Conservation (phyloP, 2,113 vertebrate genomes). For the Marmota monax region DNA sequence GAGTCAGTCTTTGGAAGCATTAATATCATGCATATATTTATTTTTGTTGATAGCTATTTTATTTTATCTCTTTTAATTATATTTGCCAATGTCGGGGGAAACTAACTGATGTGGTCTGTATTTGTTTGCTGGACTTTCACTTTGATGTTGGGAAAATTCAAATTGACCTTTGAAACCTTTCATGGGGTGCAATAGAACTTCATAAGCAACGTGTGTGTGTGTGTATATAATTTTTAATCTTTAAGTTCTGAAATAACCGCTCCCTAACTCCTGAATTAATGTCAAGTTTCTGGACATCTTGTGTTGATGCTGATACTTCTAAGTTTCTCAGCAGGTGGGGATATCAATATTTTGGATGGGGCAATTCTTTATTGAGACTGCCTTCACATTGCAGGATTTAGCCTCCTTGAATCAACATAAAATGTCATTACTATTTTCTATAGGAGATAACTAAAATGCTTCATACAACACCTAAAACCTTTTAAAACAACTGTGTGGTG, state of each 20-base stretch:
- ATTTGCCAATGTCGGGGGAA: background rate
- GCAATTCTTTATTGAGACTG: background rate
- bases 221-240: background rate
- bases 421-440: background rate
- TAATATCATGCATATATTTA: background rate
- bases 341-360: background rate
- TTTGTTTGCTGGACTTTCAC: background rate
- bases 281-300: background rate
- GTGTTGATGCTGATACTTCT: background rate
- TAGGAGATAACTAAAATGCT: background rate
- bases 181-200: background rate
- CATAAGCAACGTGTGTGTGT: background rate
- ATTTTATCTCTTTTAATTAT: background rate
- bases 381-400: background rate
- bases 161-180: background rate
- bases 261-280: background rate
- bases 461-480: background rate
- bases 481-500: background rate
- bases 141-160: constrained; percentile 39
- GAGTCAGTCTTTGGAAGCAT: background rate
- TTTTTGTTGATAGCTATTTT: background rate
- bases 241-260: background rate
- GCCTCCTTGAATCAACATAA: background rate
- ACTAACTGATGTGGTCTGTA: background rate
- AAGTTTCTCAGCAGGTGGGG: background rate